Conservation (phyloP, 1,140 invertebrate species). For the Ylistrum balloti region DNA sequence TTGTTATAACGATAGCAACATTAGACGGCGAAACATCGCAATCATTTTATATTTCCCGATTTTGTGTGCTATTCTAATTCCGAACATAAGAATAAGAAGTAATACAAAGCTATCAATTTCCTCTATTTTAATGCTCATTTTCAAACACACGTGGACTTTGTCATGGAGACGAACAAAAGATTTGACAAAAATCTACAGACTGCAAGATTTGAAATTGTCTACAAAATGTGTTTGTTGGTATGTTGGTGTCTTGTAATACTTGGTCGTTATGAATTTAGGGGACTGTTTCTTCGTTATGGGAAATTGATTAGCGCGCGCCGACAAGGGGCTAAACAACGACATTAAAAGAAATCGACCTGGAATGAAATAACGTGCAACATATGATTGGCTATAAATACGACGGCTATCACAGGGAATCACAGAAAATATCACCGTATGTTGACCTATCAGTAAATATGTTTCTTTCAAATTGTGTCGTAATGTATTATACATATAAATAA, state of each 20-base stretch:
- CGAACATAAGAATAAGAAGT: background rate
- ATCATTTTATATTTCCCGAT: background rate
- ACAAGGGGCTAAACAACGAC: too few relatives aligned
- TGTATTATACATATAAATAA: too few relatives aligned
- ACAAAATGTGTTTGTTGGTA: background rate
- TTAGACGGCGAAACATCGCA: background rate
- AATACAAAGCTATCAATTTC: background rate
- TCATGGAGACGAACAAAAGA: background rate
- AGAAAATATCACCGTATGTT: too few relatives aligned
- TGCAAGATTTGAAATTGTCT: background rate
- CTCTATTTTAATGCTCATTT: background rate
- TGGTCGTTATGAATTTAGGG: too few relatives aligned
- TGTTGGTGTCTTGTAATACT: background rate
- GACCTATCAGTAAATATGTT: too few relatives aligned
- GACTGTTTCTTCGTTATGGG: too few relatives aligned
- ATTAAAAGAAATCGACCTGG: too few relatives aligned
- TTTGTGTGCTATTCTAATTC: too few relatives aligned
- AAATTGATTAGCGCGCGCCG: too few relatives aligned
- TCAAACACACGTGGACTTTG: background rate
- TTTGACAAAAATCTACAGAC: background rate
- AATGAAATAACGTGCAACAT: background rate
- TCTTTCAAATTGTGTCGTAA: too few relatives aligned
- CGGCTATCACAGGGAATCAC: too few relatives aligned
- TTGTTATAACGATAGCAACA: background rate
- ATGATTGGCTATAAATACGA: background rate